phyloP scores from a whole-genome alignment of 1,140 invertebrate species.

The Aphidius gifuensis region DNA sequence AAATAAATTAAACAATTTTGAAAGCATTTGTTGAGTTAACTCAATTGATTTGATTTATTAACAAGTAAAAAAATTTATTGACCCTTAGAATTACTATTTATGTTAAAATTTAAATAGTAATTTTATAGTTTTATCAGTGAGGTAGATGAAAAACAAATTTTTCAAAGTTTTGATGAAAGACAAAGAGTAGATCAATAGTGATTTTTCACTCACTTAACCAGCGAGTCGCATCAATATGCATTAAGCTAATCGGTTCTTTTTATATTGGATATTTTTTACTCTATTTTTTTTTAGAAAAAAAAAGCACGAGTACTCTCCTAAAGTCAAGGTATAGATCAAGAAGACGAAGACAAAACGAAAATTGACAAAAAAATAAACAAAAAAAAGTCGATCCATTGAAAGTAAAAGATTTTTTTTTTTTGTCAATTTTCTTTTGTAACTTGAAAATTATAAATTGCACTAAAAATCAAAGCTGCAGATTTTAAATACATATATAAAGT shows the following conservation, averaged over 20 bases:
- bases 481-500: constrained; percentile 14
- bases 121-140: too few species aligned
- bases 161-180: too few species aligned
- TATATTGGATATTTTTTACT: constrained; percentile 40
- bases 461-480: constrained; percentile 19
- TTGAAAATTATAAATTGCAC: neutral
- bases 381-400: constrained; percentile 13
- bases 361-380: constrained; percentile 18
- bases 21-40: too few species aligned
- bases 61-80: too few species aligned
- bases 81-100: too few species aligned
- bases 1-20: too few species aligned
- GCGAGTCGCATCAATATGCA: constrained; percentile 54
- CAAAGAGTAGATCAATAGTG: constrained; percentile 49
- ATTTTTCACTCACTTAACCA: constrained; percentile 56
- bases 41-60: too few species aligned
- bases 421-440: constrained; percentile 7
- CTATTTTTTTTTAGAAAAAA: neutral
- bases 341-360: constrained; percentile 27
- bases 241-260: constrained; percentile 54
- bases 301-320: neutral
- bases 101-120: too few species aligned
- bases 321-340: constrained; percentile 5
- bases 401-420: constrained; percentile 1
- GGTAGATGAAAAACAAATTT: too few species aligned